A percentile compares a stretch with the other conserved stretches of the same genome.
These are phyloP conservation scores for Tiliacea aurago DNA, from an alignment of 2,888 invertebrate genomes.

Conservation along the genomic window DNA sequence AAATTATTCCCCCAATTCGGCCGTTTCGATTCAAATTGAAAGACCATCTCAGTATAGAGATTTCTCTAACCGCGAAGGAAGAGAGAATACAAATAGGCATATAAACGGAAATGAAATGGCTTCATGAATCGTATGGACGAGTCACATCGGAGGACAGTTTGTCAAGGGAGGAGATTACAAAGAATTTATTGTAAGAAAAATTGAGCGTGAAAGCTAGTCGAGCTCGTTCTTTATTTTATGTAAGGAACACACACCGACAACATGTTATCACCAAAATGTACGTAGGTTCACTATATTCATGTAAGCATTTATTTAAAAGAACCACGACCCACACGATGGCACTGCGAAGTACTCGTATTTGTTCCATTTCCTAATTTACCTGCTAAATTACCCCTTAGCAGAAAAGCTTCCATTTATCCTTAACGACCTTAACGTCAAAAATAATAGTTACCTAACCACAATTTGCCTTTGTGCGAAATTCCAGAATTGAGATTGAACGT, in stretches of 20 bases:
- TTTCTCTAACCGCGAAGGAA: conserved; percentile 86
- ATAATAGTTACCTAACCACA: background rate
- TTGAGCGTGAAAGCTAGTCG: conserved; percentile 51
- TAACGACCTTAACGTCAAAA: background rate
- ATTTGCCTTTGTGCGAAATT: background rate
- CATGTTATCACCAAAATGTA: conserved; percentile 6
- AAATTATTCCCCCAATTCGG: conserved; percentile 87
- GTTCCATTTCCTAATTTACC: background rate
- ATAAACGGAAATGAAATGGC: conserved; percentile 87
- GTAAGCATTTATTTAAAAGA: conserved; percentile 1
- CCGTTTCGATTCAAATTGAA: conserved; percentile 89
- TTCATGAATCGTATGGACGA: conserved; percentile 84
- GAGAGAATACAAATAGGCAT: conserved; percentile 88
- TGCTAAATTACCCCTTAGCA: background rate
- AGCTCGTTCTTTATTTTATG: conserved; percentile 43
- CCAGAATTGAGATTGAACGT: background rate
- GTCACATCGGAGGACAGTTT: conserved; percentile 77
- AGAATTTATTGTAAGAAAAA: conserved; percentile 68
- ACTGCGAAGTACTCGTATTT: conserved; percentile 7
- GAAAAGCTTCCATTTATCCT: background rate
- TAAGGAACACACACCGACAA: conserved; percentile 25
- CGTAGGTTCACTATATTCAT: background rate
- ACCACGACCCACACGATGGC: background rate
- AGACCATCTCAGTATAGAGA: conserved; percentile 87
- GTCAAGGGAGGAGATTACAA: conserved; percentile 74